Conservation (phyloP, 2,113 vertebrate species). For the Mirza zaza region DNA sequence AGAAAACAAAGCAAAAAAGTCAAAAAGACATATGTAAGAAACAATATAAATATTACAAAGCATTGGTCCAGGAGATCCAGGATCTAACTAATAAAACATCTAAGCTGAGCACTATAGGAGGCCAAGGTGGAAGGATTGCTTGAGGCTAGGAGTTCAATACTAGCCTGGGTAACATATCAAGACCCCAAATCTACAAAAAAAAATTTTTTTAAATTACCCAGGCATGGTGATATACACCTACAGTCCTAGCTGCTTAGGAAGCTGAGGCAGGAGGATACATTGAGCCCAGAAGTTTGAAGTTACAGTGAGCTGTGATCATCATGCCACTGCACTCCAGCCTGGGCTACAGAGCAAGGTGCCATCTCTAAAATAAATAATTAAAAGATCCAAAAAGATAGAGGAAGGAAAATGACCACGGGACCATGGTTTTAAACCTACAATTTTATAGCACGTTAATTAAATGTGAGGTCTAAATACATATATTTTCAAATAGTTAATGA, state of each 20-base stretch:
- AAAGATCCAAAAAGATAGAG: neutral
- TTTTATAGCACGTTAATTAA: slow-evolving; percentile 18
- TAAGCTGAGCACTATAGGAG: neutral
- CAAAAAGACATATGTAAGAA: neutral
- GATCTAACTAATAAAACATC: neutral
- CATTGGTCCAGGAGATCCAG: neutral
- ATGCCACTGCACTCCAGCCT: too few relatives aligned
- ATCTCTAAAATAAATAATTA: neutral
- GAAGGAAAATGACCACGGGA: neutral
- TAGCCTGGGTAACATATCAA: too few relatives aligned
- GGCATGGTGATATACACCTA: too few relatives aligned
- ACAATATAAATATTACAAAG: neutral
- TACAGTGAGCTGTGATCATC: too few relatives aligned
- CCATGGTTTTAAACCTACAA: neutral
- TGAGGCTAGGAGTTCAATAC: too few relatives aligned
- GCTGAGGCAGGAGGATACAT: too few relatives aligned
- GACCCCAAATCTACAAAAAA: too few relatives aligned
- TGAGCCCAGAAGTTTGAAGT: too few relatives aligned
- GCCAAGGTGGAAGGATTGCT: too few relatives aligned
- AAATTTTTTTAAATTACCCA: too few relatives aligned
- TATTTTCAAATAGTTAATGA: slow-evolving; percentile 40
- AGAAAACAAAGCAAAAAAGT: neutral
- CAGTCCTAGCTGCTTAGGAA: too few relatives aligned
- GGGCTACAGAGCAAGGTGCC: too few relatives aligned
- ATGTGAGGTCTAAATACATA: neutral